Evolutionary conservation across 2,113 vertebrate species (phyloP), one percentile per base, ranked within the genome.

Genomic region (Orientallactaga bullata): DNA sequence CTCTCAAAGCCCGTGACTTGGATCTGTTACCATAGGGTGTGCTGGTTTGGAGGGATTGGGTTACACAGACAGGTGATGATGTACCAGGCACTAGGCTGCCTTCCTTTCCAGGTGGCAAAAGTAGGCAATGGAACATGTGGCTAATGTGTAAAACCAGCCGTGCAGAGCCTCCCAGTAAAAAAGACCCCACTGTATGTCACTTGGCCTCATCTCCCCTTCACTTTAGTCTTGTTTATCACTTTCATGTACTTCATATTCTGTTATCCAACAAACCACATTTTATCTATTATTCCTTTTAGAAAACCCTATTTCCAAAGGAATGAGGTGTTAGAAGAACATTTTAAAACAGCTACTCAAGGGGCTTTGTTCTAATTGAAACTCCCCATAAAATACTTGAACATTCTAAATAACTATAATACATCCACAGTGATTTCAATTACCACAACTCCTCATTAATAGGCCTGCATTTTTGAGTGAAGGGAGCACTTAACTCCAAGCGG

Each of bases 391-490:
- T 28, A 76, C 30, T 28, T 79, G 86, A 55, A 11, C 55, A 55
- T 55, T 15, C 15, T 55, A 16, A 55, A 13, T 15, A 55, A 15
- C 55, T 55, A 16, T 11, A 55, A 8, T 7, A 63, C 61, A 3
- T 30, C 68, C 32, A 35, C 30, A 28, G 94, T 21, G 24, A 77
- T 83, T 87, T 78, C 6, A 87, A 39, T 97, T 26, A 91, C 24
- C 1, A 47, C 3, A 60, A 90, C 0, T 0, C 71, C 74, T 10
- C 0, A 3, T 26, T 96, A 32, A 37, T 9, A 61, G 0, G 71
- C 24, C 81, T 42, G 47, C 7, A 21, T 95, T 77, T 39, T 1
- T 11, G 72, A 86, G 94, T 24, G 39, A 85, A 68, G 61, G 5
- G 76, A 35, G 13, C 32, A 16, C 21, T n/a, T n/a, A 42, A 79